Base-by-base conservation (phyloP, 2,797 vertebrate genomes). In the Scolopax rusticola region DNA sequence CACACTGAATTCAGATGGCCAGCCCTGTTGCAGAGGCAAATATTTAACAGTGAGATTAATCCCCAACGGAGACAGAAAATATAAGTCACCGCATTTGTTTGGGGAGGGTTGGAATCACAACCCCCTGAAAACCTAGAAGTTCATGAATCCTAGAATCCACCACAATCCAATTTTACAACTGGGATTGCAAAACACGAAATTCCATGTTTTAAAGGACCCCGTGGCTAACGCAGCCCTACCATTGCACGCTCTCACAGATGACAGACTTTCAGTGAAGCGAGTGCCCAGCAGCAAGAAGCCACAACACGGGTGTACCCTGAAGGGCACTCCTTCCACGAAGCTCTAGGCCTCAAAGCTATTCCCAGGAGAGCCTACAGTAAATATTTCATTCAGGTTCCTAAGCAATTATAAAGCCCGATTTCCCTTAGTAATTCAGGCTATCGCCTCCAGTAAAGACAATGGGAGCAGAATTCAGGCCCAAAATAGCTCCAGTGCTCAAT, bases 1-100 rank as follows among this genome's bases (percentile, higher is more conserved):
- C 14, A 30, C 9, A 10, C 0, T 0, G 12, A 69, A 84, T 27
- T 57, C 33, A 5, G 48, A n/a, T 3, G 14, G 20, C 24, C 15
- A 60, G 28, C 18, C 79, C 56, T 33, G 4, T 2, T 36, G 33
- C 48, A 38, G 43, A 48, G 12, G 32, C 30, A 51, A 8, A 1
- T 24, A 1, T 56, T 30, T 53, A 60, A 71, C 32, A 53, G 43
- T 0, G 5, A 75, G 45, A 73, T 51, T 43, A 67, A 9, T 16
- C 19, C 27, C 48, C 16, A n/a, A 67, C 30, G 30, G 60, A 64
- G 61, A 38, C 47, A 68, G 32, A 59, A 74, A 85, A n/a, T 3
- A 0, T 7, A 64, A 45, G 11, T 48, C n/a, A 13, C 25, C 48
- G 60, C 40, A n/a, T 11, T 30, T 59, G 6, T 59, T 40, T 23